Conservation (phyloP, 1,140 invertebrate genomes). For the Andricus grossulariae region DNA sequence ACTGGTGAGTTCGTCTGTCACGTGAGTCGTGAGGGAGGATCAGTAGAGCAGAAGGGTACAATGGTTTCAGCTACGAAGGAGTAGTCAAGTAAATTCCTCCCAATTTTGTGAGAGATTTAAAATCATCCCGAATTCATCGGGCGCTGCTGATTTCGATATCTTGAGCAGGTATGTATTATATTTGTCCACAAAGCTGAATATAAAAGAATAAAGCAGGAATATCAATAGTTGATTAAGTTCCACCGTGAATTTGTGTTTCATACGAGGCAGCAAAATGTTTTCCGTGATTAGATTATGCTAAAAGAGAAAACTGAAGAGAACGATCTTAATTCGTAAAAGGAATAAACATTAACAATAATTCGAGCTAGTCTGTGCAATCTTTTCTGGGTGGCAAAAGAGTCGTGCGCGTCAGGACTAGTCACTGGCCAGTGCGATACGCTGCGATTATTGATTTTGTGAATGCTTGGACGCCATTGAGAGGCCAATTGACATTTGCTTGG, state of each 20-base stretch:
- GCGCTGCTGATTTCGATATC: not conserved
- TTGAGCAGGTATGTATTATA: constrained; percentile 28
- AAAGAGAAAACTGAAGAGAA: too few relatives aligned
- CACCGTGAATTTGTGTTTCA: too few relatives aligned
- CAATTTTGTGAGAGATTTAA: constrained; percentile 47
- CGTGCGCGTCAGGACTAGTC: not conserved
- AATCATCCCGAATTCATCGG: constrained; percentile 30
- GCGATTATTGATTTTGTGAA: constrained; percentile 27
- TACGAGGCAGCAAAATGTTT: too few relatives aligned
- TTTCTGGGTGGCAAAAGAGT: not conserved
- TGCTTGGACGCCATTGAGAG: constrained; percentile 30
- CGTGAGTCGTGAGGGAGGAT: too few relatives aligned
- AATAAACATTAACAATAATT: too few relatives aligned
- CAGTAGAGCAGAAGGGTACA: constrained; percentile 40
- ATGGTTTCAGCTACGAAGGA: constrained; percentile 51
- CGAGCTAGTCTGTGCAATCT: too few relatives aligned
- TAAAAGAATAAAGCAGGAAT: too few relatives aligned
- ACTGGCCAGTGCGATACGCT: not conserved
- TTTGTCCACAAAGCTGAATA: not conserved
- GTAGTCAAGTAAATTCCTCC: constrained; percentile 45
- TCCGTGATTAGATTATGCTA: too few relatives aligned
- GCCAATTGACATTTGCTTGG: not conserved
- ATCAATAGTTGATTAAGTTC: too few relatives aligned
- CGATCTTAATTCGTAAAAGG: too few relatives aligned
- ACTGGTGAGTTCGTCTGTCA: too few relatives aligned